These are phyloP conservation scores for Trididemnum clinides DNA, from an alignment of 23 tunicate species.

Conservation along the genomic window DNA sequence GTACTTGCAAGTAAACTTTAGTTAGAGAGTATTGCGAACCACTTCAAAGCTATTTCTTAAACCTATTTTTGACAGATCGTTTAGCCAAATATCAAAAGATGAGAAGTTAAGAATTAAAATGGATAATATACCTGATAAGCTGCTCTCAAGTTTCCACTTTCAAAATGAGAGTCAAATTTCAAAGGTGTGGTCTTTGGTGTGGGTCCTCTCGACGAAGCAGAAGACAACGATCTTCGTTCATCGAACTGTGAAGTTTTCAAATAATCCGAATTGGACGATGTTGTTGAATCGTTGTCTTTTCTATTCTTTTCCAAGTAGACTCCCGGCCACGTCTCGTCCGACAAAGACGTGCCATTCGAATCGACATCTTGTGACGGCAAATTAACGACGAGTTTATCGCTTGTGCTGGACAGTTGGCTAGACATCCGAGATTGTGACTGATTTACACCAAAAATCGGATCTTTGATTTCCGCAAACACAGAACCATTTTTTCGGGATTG, in stretches of 20 bases:
- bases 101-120: no score
- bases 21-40: no score
- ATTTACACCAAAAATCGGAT: neutral
- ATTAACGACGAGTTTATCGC: neutral
- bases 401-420: neutral
- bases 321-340: slow-evolving; percentile 57
- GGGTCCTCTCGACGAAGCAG: neutral
- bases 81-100: no score
- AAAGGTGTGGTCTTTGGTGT: neutral
- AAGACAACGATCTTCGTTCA: neutral
- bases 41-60: no score
- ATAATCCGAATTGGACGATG: no score
- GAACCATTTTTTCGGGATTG: neutral
- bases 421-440: neutral
- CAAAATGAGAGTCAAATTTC: slow-evolving; percentile 84
- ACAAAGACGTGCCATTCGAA: slow-evolving; percentile 38
- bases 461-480: neutral
- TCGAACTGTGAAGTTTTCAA: neutral
- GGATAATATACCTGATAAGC: slow-evolving; percentile 79
- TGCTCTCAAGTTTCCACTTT: slow-evolving; percentile 90
- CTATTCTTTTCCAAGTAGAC: neutral
- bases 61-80: no score
- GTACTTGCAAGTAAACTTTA: no score
- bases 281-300: no score
- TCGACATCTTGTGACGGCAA: slow-evolving; percentile 3